phyloP scores from a whole-genome alignment of 2,888 invertebrate species.

The Hetaerina titia region DNA sequence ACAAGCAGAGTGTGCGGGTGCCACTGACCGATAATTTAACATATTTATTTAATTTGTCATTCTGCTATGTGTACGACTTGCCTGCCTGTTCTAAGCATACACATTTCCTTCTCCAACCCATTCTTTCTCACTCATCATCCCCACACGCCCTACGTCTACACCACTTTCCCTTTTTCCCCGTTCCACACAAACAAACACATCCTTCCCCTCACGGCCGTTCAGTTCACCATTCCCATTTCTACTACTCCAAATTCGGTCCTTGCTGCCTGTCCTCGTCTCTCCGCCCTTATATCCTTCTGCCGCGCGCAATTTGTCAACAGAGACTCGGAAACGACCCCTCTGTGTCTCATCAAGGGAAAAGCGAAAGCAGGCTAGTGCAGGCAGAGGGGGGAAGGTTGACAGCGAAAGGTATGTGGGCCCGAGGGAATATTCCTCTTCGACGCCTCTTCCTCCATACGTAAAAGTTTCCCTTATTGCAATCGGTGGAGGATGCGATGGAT shows the following conservation, averaged over 20 bases:
- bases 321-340: slow-evolving; percentile 40
- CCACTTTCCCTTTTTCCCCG: neutral
- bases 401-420: too few species aligned
- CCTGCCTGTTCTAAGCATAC: neutral
- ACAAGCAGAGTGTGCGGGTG: too few species aligned
- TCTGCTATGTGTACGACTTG: neutral
- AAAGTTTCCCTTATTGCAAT: too few species aligned
- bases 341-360: neutral
- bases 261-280: neutral
- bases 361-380: neutral
- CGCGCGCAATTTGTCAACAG: slow-evolving; percentile 48
- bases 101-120: neutral
- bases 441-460: too few species aligned
- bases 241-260: neutral
- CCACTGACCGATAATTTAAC: too few species aligned
- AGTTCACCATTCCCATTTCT: neutral
- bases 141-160: neutral
- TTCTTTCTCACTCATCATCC: neutral
- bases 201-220: neutral
- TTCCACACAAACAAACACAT: neutral
- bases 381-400: too few species aligned
- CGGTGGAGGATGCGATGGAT: too few species aligned
- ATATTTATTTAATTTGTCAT: neutral
- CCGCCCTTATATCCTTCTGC: neutral
- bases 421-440: too few species aligned